Conservation (phyloP, 1,140 invertebrate species). For the Bombyx mori region ASM3026992v2 NC_085114.1:14387001-14387500, state of each 20-base stretch:
- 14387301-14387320: background rate
- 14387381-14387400: constrained; percentile 1
- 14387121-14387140: constrained; percentile 27
- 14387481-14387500: constrained; percentile 94
- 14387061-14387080: constrained; percentile 7
- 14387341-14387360: background rate
- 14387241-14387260: constrained; percentile 77
- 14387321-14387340: background rate
- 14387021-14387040: no score
- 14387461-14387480: constrained; percentile 94
- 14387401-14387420: constrained; percentile 20
- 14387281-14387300: background rate
- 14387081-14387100: background rate
- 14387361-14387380: background rate
- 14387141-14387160: constrained; percentile 41
- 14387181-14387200: constrained; percentile 27
- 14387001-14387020: no score
- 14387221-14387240: constrained; percentile 38
- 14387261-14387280: constrained; percentile 18
- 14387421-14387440: constrained; percentile 90
- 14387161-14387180: constrained; percentile 29
- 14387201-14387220: constrained; percentile 17
- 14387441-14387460: constrained; percentile 91
- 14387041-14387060: no score
- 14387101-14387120: constrained; percentile 1